Evolutionary conservation across 1,140 invertebrate genomes (phyloP), one percentile per base, ranked within the genome.

Genomic region (Teleogryllus occipitalis): DNA sequence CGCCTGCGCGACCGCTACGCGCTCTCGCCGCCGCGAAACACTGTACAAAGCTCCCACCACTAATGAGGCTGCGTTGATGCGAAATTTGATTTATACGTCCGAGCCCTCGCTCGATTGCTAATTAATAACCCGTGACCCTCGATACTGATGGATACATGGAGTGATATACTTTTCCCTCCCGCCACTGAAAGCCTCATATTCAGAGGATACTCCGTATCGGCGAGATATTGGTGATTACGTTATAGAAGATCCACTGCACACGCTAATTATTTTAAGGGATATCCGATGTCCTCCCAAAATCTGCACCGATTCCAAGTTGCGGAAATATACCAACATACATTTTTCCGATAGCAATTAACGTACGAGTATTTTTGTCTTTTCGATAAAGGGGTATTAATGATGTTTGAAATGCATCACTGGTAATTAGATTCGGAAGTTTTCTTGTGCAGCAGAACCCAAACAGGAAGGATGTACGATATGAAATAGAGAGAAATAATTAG

Each of bases 51-150:
- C 54, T 18, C 7, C 54, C 18, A 65, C 54, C 54, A 65, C 54
- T 65, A 65, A 65, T 65, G 54, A 65, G 54, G 54, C 54, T 18
- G 54, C 54, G 18, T 18, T 65, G 54, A 65, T 65, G 54, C 54
- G 54, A 65, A 65, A 65, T 65, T 65, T 65, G 54, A 65, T 65
- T 65, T 65, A 65, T 65, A 65, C 54, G 54, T 65, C 54, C 54
- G 54, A 65, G 18, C 54, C 54, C 54, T 65, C 54, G 54, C 54
- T 65, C 54, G 54, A 65, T 65, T 65, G 54, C 54, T 65, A 65
- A 65, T 65, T 65, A 65, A 65, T 65, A 65, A 65, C 54, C 54
- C 54, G 54, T 65, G 54, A 7, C 54, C 54, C 54, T 65, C 54
- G 54, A 65, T 65, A 65, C 10, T 65, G 54, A 65, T 7, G 54